phyloP scores from a whole-genome alignment of 2,888 invertebrate genomes.

The Neria commutata region DNA sequence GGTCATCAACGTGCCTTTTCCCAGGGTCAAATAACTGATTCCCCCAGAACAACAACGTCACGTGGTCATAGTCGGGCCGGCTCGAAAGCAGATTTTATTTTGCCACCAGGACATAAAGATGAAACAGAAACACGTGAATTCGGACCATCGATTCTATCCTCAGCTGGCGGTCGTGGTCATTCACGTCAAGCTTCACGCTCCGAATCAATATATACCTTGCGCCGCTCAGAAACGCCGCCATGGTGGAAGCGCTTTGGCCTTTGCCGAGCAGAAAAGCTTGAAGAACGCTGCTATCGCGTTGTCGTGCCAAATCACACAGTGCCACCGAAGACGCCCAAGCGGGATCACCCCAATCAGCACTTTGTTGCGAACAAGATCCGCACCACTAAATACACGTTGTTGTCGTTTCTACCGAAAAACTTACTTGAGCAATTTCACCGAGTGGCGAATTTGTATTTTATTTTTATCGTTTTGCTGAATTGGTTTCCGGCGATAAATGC shows the following conservation, averaged over 20 bases:
- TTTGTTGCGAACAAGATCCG: constrained; percentile 85
- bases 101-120: constrained; percentile 86
- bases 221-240: constrained; percentile 74
- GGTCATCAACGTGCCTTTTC: constrained; percentile 86
- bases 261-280: constrained; percentile 68
- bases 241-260: constrained; percentile 74
- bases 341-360: constrained; percentile 83
- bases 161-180: constrained; percentile 68
- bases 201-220: constrained; percentile 87
- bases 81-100: constrained; percentile 86
- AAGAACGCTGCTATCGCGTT: constrained; percentile 73
- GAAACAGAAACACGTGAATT: constrained; percentile 70
- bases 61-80: constrained; percentile 80
- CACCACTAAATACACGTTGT: constrained; percentile 92
- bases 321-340: constrained; percentile 78
- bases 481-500: constrained; percentile 95
- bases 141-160: constrained; percentile 63
- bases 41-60: constrained; percentile 51
- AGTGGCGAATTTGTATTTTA: constrained; percentile 96
- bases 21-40: constrained; percentile 83
- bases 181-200: constrained; percentile 88
- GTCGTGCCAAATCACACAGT: constrained; percentile 87
- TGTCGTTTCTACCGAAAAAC: constrained; percentile 95
- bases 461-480: constrained; percentile 93
- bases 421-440: constrained; percentile 97